These are phyloP conservation scores for Drosophila sulfurigaster DNA, from an alignment of 1,140 invertebrate genomes.

Conservation along the genomic window DNA sequence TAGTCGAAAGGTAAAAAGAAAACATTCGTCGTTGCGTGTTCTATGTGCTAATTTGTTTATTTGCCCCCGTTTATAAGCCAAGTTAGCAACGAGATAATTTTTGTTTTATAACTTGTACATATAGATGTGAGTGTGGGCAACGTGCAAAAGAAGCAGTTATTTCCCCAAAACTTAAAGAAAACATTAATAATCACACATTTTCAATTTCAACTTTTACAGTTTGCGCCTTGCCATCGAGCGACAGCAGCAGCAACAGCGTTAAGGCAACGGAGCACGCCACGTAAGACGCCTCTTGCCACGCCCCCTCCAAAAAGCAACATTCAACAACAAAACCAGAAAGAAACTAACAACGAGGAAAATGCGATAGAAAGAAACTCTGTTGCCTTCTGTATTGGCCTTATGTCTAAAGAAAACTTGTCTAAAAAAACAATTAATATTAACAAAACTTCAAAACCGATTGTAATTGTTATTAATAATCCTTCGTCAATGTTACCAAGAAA, in stretches of 20 bases:
- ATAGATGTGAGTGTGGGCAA: constrained; percentile 11
- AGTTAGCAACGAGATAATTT: constrained; percentile 15
- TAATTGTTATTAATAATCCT: constrained; percentile 61
- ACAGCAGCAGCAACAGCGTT: constrained; percentile 62
- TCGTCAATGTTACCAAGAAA: constrained; percentile 59
- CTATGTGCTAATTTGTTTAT: constrained; percentile 38
- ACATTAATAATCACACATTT: constrained; percentile 14
- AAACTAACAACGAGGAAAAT: constrained; percentile 25
- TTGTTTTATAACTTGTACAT: constrained; percentile 8
- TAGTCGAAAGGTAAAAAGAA: constrained; percentile 34
- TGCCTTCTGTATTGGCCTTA: constrained; percentile 63
- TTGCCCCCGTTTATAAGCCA: constrained; percentile 18
- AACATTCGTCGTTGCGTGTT: constrained; percentile 20
- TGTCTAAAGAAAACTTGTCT: constrained; percentile 44
- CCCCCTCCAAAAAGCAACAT: background rate
- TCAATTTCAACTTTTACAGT: constrained; percentile 56
- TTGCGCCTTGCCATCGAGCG: constrained; percentile 68
- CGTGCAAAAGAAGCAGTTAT: background rate
- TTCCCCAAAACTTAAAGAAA: constrained; percentile 1
- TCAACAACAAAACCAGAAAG: constrained; percentile 12
- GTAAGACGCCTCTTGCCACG: background rate
- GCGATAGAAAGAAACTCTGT: constrained; percentile 22
- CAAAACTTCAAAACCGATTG: constrained; percentile 49
- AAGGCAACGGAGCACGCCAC: background rate
- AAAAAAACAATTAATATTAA: constrained; percentile 46